phyloP scores from a whole-genome alignment of 2,113 vertebrate species.

The Piprites chloris region DNA sequence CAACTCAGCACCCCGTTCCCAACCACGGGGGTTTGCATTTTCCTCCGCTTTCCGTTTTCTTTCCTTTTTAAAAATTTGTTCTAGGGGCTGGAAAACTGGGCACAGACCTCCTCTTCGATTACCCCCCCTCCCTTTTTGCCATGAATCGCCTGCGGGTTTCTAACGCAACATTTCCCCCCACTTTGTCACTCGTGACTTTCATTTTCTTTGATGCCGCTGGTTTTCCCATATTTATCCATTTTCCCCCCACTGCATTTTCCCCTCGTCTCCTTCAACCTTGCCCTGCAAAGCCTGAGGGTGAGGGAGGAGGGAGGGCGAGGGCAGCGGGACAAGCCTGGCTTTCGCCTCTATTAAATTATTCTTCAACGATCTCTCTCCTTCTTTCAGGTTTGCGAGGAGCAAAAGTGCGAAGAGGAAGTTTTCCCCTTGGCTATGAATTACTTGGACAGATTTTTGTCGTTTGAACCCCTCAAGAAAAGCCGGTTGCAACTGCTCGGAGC shows the following conservation, averaged over 20 bases:
- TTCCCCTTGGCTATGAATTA: slow-evolving; percentile 98
- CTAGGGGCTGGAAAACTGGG: background rate
- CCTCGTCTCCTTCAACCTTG: background rate
- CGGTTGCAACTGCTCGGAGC: slow-evolving; percentile 93
- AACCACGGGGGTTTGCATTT: background rate
- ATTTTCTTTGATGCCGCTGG: background rate
- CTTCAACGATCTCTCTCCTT: slow-evolving; percentile 24
- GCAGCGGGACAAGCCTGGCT: background rate
- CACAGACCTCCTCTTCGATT: background rate
- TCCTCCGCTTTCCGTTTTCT: background rate
- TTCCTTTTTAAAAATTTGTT: background rate
- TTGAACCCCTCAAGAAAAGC: slow-evolving; percentile 90
- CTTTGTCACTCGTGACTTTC: slow-evolving; percentile 25
- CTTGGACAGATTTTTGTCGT: slow-evolving; percentile 95
- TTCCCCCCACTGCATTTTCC: background rate
- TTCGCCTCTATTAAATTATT: background rate
- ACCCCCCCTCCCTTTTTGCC: background rate
- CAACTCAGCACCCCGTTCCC: background rate
- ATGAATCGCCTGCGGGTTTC: background rate
- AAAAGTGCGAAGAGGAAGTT: slow-evolving; percentile 98
- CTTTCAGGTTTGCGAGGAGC: slow-evolving; percentile 92
- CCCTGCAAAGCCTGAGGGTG: background rate
- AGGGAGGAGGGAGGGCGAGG: background rate
- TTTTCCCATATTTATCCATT: background rate
- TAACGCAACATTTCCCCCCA: slow-evolving; percentile 23